Evolutionary conservation across 2,113 vertebrate species (phyloP), one percentile per base, ranked within the genome.

Genomic region (Cairina moschata): DNA sequence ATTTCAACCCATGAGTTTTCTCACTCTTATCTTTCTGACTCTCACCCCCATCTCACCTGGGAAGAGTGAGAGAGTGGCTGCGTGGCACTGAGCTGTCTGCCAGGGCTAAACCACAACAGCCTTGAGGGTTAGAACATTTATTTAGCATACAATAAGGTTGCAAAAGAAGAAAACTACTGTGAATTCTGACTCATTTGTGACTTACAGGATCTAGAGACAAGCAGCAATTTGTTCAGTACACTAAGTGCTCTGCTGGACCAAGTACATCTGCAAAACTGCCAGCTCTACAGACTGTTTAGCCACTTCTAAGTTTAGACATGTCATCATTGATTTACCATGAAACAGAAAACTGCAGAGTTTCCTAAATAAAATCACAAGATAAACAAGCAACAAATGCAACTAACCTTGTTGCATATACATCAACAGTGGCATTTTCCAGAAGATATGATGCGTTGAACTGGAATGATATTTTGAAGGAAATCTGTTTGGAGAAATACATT

Each of bases 391-490:
- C 63, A 60, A 56, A 13, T 55, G 42, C 28, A 73, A 98, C 98
- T 80, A 78, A 99, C 99, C 99, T 99, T 95, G 98, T 98, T 54
- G 98, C 98, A 28, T 97, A 98, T 71, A 99, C 96, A 8, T 98
- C 97, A 96, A 99, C 97, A 55, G 97, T 95, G 86, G 98, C 98
- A 42, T 98, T 97, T 87, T 98, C 97, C 95, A 97, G 92, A 68
- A 99, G 96, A 77, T 98, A 97, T 0, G 97, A 97, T 21, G 97
- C 97, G 25, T 99, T 99, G 88, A 99, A 98, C 62, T 99, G 98
- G 95, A 99, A 99, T 23, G 97, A 97, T 95, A 99, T 98, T 86
- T 95, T 98, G 90, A 99, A 99, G 14, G 94, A 94, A 92, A 99
- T 98, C 99, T 99, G 96, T 80, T 93, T 90, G 79, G 91, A 84